phyloP scores from a whole-genome alignment of 1,140 invertebrate genomes.

The Heliothis virescens region DNA sequence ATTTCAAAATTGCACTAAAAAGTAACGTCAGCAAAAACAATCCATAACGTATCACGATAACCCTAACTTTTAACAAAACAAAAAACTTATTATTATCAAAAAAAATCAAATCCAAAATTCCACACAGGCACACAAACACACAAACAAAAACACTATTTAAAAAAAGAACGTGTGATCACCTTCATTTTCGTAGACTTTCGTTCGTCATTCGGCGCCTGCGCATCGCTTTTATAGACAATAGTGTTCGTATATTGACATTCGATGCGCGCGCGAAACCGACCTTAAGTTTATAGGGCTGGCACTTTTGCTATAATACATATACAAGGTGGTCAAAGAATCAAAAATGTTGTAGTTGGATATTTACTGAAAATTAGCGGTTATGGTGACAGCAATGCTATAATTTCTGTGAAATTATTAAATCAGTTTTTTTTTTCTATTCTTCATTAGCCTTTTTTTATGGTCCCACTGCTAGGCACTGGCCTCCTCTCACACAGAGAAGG shows the following conservation, averaged over 20 bases:
- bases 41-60: too few species aligned
- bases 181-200: slow-evolving; percentile 82
- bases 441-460: too few species aligned
- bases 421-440: too few species aligned
- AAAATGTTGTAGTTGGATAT: neutral
- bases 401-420: neutral
- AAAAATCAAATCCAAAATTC: neutral
- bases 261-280: slow-evolving; percentile 65
- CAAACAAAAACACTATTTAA: slow-evolving; percentile 55
- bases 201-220: slow-evolving; percentile 56
- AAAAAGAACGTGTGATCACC: slow-evolving; percentile 79
- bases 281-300: slow-evolving; percentile 60
- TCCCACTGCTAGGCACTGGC: too few species aligned
- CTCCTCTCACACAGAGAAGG: too few species aligned
- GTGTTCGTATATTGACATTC: slow-evolving; percentile 68
- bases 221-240: slow-evolving; percentile 82
- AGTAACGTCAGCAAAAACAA: too few species aligned
- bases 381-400: neutral
- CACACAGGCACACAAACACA: slow-evolving; percentile 52
- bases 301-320: neutral
- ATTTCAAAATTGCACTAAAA: too few species aligned
- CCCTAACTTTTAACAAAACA: neutral
- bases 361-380: neutral
- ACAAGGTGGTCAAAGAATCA: neutral
- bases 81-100: neutral